These are phyloP conservation scores for Ormyrus pomaceus DNA, from an alignment of 2,888 invertebrate species.

Conservation along the genomic window DNA sequence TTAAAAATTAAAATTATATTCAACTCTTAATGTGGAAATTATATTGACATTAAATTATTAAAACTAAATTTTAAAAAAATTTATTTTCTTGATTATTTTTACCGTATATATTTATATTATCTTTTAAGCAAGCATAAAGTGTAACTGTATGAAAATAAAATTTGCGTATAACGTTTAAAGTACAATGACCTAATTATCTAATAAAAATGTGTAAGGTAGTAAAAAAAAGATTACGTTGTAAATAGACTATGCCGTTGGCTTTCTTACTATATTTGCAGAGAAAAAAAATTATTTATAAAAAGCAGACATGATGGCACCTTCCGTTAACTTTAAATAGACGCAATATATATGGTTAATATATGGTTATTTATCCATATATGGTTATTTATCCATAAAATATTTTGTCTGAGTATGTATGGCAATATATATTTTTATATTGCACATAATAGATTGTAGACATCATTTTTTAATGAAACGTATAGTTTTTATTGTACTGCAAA, in stretches of 20 bases:
- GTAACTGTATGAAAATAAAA: slow-evolving; percentile 13
- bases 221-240: slow-evolving; percentile 40
- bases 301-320: slow-evolving; percentile 40
- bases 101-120: slow-evolving; percentile 16
- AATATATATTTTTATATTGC: too few species aligned
- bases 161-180: slow-evolving; percentile 22
- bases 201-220: slow-evolving; percentile 6
- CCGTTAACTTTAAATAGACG: slow-evolving; percentile 39
- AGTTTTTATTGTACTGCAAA: too few species aligned
- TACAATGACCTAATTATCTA: slow-evolving; percentile 33
- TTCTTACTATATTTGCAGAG: slow-evolving; percentile 14
- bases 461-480: too few species aligned
- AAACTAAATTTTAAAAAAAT: not conserved
- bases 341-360: slow-evolving; percentile 34
- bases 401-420: too few species aligned
- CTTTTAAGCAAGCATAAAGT: slow-evolving; percentile 22
- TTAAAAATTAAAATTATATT: slow-evolving; percentile 4
- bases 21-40: not conserved
- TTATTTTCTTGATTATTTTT: slow-evolving; percentile 47
- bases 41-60: not conserved
- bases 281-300: slow-evolving; percentile 24
- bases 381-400: too few species aligned
- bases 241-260: slow-evolving; percentile 37
- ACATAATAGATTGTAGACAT: too few species aligned
- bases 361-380: too few species aligned